These are phyloP conservation scores for Syndactyla subalaris DNA, from an alignment of 2,797 vertebrate genomes.

Conservation along the genomic window DNA sequence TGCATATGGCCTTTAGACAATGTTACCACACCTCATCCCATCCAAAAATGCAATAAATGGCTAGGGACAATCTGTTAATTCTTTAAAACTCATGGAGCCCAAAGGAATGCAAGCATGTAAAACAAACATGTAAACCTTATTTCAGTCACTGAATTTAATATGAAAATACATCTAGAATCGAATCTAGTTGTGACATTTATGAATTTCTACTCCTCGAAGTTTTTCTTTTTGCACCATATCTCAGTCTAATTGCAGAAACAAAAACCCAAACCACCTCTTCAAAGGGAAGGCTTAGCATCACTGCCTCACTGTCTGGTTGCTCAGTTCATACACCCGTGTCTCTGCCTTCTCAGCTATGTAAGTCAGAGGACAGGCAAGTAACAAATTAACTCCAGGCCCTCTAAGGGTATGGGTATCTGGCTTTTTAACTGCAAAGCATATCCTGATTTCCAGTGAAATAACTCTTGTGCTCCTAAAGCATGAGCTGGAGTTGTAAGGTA, in stretches of 20 bases:
- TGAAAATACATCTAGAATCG: neutral
- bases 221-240: neutral
- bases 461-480: neutral
- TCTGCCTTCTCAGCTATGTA: rapidly evolving
- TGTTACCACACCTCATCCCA: neutral
- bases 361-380: neutral
- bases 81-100: neutral
- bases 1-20: neutral
- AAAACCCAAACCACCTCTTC: neutral
- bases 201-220: neutral
- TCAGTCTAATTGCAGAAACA: neutral
- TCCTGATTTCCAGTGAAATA: neutral
- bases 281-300: neutral
- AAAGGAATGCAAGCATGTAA: neutral
- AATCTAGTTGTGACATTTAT: neutral
- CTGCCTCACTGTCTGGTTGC: neutral
- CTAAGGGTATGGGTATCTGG: neutral
- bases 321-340: neutral
- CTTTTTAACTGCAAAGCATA: neutral
- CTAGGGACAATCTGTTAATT: neutral
- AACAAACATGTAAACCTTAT: neutral
- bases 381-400: neutral
- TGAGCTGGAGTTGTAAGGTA: neutral
- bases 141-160: neutral
- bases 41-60: neutral